phyloP scores from a whole-genome alignment of 1,140 invertebrate species.

The Drosophila sproati region DNA sequence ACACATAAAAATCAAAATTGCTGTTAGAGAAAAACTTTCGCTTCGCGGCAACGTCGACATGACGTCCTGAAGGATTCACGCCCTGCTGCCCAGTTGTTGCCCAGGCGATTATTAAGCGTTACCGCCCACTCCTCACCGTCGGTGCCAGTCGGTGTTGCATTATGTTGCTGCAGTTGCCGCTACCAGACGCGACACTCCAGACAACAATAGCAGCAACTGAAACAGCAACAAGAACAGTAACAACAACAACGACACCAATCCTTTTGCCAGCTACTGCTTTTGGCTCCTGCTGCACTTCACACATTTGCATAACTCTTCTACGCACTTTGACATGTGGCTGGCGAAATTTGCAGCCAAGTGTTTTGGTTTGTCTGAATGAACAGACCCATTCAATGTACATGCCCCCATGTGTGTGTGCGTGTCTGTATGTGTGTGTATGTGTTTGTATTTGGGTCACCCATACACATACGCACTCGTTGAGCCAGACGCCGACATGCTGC shows the following conservation, averaged over 20 bases:
- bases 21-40: conserved; percentile 65
- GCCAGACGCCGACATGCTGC: conserved; percentile 42
- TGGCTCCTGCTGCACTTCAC: conserved; percentile 51
- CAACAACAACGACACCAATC: conserved; percentile 42
- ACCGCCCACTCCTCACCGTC: background rate
- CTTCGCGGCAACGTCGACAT: conserved; percentile 43
- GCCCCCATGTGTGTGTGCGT: conserved; percentile 13
- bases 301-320: conserved; percentile 78
- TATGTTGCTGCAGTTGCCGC: conserved; percentile 59
- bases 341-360: conserved; percentile 51
- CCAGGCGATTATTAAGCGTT: conserved; percentile 42
- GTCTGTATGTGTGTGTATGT: conserved; percentile 5
- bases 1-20: conserved; percentile 68
- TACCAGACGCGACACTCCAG: conserved; percentile 35
- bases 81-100: conserved; percentile 33
- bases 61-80: conserved; percentile 43
- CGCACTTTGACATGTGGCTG: conserved; percentile 79
- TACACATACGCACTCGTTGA: conserved; percentile 45
- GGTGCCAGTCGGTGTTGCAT: conserved; percentile 20
- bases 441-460: conserved; percentile 75
- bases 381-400: conserved; percentile 29
- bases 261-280: conserved; percentile 33
- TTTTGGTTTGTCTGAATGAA: conserved; percentile 57
- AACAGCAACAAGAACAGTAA: conserved; percentile 2
- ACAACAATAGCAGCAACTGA: conserved; percentile 23